A percentile compares a stretch with the other conserved stretches of the same genome.
phyloP scores from a whole-genome alignment of 1,140 invertebrate genomes.

The Chrysoperla carnea region DNA sequence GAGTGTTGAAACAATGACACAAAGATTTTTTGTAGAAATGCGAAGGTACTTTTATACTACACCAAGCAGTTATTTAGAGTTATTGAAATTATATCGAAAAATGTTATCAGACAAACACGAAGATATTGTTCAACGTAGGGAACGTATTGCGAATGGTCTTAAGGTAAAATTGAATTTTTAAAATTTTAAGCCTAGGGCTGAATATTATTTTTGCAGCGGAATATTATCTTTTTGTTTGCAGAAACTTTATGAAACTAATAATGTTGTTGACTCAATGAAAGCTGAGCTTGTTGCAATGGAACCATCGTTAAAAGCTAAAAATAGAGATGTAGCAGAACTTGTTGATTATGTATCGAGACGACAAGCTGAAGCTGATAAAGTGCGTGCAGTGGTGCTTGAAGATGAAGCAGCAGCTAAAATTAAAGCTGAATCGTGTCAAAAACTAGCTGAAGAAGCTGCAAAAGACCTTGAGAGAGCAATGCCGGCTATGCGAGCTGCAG shows the following conservation, averaged over 20 bases:
- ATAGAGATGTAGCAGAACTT: conserved; percentile 59
- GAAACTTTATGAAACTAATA: conserved; percentile 74
- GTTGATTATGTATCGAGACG: conserved; percentile 61
- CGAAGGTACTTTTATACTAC: conserved; percentile 74
- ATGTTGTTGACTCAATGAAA: conserved; percentile 72
- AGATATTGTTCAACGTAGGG: conserved; percentile 43
- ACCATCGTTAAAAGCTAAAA: conserved; percentile 69
- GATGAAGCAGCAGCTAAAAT: conserved; percentile 67
- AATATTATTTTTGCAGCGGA: background rate
- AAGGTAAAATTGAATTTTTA: conserved; percentile 25
- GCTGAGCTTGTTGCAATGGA: conserved; percentile 68
- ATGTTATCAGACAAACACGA: conserved; percentile 45
- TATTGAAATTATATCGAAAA: conserved; percentile 60
- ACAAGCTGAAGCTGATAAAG: conserved; percentile 68
- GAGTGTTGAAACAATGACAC: conserved; percentile 58
- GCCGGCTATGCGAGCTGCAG: conserved; percentile 66
- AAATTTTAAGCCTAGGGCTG: background rate
- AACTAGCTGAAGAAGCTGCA: conserved; percentile 71
- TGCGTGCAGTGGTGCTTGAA: conserved; percentile 49
- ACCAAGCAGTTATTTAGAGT: conserved; percentile 72
- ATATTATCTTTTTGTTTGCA: conserved; percentile 23
- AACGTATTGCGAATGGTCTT: conserved; percentile 58
- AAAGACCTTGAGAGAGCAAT: conserved; percentile 67
- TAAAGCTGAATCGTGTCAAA: conserved; percentile 65
- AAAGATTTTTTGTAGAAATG: conserved; percentile 62